Evolutionary conservation across 1,140 invertebrate genomes (phyloP), one percentile per base, ranked within the genome.

Genomic region (Diorhabda carinulata): DNA sequence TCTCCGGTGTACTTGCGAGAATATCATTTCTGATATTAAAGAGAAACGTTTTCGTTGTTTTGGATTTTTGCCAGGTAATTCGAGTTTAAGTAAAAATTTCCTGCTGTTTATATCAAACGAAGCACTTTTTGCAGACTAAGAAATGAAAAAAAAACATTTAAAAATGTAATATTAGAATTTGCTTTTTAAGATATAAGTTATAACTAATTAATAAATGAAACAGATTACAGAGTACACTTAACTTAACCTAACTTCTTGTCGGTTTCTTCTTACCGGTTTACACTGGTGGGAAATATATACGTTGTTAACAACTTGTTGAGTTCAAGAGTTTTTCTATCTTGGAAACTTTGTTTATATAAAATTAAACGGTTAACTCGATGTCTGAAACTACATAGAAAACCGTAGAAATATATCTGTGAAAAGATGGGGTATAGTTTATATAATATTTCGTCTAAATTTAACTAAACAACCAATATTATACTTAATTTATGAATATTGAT

Each of bases 21-120:
- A 65, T 65, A 65, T 59, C 43, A 59, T 66, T 40, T 57, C 64
- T 57, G 64, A 66, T 66, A 66, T 66, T 66, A 66, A 66, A 66
- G 45, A 10, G 64, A 66, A 66, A 66, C 64, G 64, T 66, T 66
- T 66, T 66, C 56, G 64, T 66, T 66, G 64, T 66, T 66, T 66
- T 66, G 47, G 47, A 52, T 52, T 52, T n/a, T n/a, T 52, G n/a
- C 47, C 47, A 52, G 47, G 47, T 52, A 52, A 52, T 52, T 52
- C 47, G 47, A n/a, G 47, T 52, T 52, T 52, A 52, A n/a, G 47
- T 52, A 8, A 3, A 52, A 52, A 52, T 52, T 52, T 52, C n/a
- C 47, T 52, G 4, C 47, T 6, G n/a, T 52, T 52, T 52, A 52
- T 52, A 52, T 52, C 47, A 52, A 9, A 52, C 47, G 5, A 52